Percentiles rank a stretch among this genome's conserved stretches.
Conservation (phyloP, 1,140 invertebrate species). For the Leptinotarsa undecemlineata region DNA sequence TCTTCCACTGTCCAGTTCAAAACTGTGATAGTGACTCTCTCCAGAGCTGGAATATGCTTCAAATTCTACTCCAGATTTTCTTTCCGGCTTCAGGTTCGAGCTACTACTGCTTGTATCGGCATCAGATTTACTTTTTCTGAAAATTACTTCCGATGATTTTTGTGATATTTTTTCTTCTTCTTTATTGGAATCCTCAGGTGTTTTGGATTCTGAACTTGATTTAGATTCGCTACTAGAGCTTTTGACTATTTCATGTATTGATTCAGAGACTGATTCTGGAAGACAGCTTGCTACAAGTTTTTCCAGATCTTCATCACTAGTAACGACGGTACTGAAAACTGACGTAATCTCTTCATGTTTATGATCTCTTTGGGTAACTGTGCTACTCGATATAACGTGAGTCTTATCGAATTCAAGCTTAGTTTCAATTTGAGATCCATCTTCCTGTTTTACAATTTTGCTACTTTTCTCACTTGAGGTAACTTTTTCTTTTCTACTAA, state of each 20-base stretch:
- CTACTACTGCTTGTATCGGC: constrained; percentile 57
- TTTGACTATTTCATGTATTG: constrained; percentile 42
- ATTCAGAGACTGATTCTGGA: not conserved
- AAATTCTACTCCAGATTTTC: constrained; percentile 68
- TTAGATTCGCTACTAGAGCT: constrained; percentile 54
- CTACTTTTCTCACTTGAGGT: constrained; percentile 21
- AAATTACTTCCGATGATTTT: constrained; percentile 47
- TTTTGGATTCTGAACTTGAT: constrained; percentile 55
- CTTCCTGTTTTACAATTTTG: constrained; percentile 27
- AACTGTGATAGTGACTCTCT: constrained; percentile 87
- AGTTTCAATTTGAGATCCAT: constrained; percentile 28
- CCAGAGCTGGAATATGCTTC: constrained; percentile 85
- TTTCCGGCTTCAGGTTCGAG: constrained; percentile 61
- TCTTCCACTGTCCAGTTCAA: constrained; percentile 72
- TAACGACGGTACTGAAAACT: constrained; percentile 29
- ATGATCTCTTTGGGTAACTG: constrained; percentile 30
- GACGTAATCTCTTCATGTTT: constrained; percentile 35
- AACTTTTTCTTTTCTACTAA: constrained; percentile 22
- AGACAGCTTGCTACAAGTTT: constrained; percentile 23
- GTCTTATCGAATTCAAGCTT: constrained; percentile 34
- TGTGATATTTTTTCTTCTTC: constrained; percentile 33
- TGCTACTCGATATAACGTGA: constrained; percentile 20
- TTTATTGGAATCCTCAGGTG: constrained; percentile 50
- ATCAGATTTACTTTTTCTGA: constrained; percentile 52
- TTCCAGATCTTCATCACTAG: constrained; percentile 24